Percentiles rank a stretch among this genome's conserved stretches.
Evolutionary conservation across 1,140 invertebrate genomes (phyloP).

Genomic region (Pararge aegeria): DNA sequence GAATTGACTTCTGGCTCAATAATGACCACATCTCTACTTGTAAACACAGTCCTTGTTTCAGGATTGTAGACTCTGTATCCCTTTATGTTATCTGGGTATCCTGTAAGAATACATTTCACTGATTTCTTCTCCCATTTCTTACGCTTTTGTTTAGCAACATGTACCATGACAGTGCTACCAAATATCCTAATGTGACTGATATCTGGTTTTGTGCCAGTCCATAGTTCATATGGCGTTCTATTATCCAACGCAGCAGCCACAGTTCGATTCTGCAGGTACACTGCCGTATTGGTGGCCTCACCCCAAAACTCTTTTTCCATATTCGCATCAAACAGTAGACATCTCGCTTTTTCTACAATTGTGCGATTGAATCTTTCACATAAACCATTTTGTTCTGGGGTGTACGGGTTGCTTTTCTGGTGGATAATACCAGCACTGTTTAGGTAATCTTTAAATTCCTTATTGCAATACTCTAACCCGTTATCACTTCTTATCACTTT

Average conservation of each 20-base stretch:
- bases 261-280: conserved; percentile 20
- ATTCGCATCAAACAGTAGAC: conserved; percentile 11
- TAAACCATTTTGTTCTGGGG: conserved; percentile 13
- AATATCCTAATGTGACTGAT: conserved; percentile 15
- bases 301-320: conserved; percentile 12
- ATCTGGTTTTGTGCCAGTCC: conserved; percentile 21
- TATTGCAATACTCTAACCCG: conserved; percentile 6
- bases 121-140: conserved; percentile 27
- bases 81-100: conserved; percentile 17
- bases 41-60: neutral
- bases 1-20: neutral
- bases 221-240: conserved; percentile 19
- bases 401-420: conserved; percentile 7
- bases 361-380: conserved; percentile 11
- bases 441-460: conserved; percentile 5
- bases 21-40: conserved; percentile 8
- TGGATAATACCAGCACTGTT: conserved; percentile 1
- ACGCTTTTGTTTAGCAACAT: conserved; percentile 15
- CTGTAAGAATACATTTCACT: conserved; percentile 14
- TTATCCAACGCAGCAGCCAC: conserved; percentile 1
- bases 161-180: conserved; percentile 19
- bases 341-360: conserved; percentile 12
- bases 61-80: conserved; percentile 12
- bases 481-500: conserved; percentile 13
- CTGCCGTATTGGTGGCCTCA: conserved; percentile 22